These are phyloP conservation scores for Pseudococcus longispinus DNA, from an alignment of 2,888 invertebrate genomes.

Conservation along the genomic window DNA sequence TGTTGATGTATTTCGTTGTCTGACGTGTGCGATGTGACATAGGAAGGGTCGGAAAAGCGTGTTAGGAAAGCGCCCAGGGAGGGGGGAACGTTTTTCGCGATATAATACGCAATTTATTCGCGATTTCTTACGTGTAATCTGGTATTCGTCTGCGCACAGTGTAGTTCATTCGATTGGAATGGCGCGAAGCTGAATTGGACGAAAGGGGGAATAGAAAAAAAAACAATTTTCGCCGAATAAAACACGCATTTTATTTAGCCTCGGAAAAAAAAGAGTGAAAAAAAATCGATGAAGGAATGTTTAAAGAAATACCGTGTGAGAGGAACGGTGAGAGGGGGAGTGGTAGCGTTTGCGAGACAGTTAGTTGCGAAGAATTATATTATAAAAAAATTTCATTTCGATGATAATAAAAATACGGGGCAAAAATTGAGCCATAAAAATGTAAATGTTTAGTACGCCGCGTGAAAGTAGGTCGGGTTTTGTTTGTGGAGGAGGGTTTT, in stretches of 20 bases:
- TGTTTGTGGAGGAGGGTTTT: not conserved
- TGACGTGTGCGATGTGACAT: no score
- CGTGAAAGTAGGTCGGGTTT: not conserved
- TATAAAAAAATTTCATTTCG: conserved; percentile 16
- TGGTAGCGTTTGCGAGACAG: not conserved
- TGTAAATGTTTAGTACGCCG: not conserved
- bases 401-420: conserved; percentile 36
- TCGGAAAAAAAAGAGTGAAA: not conserved
- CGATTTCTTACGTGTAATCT: not conserved
- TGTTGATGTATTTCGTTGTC: no score
- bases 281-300: not conserved
- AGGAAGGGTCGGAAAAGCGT: no score
- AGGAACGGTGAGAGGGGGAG: not conserved
- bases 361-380: not conserved
- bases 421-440: conserved; percentile 36
- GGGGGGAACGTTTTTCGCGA: not conserved
- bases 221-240: conserved; percentile 4
- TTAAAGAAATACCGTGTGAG: not conserved
- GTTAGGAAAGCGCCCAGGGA: no score
- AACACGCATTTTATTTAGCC: not conserved
- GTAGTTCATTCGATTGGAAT: not conserved
- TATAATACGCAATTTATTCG: not conserved
- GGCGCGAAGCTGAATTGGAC: not conserved
- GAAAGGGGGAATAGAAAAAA: not conserved
- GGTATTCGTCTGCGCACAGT: not conserved